These are phyloP conservation scores for Drosophila hamatofila DNA, from an alignment of 2,888 invertebrate species.

Conservation along the genomic window DNA sequence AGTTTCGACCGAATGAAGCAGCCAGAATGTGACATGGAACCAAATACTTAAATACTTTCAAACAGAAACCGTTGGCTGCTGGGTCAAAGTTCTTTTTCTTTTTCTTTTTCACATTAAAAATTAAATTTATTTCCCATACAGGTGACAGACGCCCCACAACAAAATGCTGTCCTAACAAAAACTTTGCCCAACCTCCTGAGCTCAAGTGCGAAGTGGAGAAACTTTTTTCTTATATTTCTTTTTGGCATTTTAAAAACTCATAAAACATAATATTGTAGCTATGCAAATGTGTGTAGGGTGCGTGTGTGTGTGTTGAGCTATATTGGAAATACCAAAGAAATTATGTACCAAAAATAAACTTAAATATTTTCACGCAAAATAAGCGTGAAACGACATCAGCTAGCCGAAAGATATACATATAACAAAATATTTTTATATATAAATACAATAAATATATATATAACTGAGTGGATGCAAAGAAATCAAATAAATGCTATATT, in stretches of 20 bases:
- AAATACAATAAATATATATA: background rate
- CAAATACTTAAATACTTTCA: conserved; percentile 44
- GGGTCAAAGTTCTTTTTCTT: conserved; percentile 43
- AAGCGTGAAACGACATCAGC: conserved; percentile 21
- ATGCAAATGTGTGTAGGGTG: conserved; percentile 1
- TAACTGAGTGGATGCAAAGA: conserved; percentile 18
- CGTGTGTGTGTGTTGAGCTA: conserved; percentile 5
- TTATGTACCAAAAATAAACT: conserved; percentile 35
- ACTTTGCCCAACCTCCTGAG: conserved; percentile 11
- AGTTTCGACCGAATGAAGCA: conserved; percentile 19
- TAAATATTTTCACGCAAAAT: conserved; percentile 30
- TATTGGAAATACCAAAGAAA: conserved; percentile 43
- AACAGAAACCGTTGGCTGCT: conserved; percentile 29
- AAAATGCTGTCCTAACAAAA: conserved; percentile 12
- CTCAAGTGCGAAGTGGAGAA: conserved; percentile 22
- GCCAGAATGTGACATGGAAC: conserved; percentile 10
- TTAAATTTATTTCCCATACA: conserved; percentile 58
- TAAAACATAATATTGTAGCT: conserved; percentile 43
- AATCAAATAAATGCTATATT: conserved; percentile 49
- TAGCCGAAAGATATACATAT: conserved; percentile 1
- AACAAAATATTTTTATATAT: background rate
- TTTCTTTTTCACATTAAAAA: conserved; percentile 33
- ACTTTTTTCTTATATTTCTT: conserved; percentile 27
- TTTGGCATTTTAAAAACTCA: conserved; percentile 58
- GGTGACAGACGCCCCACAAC: conserved; percentile 44